A percentile compares a stretch with the other conserved stretches of the same genome.
Evolutionary conservation across 1,140 invertebrate species (phyloP).

Genomic region (Schlechtendalia chinensis): DNA sequence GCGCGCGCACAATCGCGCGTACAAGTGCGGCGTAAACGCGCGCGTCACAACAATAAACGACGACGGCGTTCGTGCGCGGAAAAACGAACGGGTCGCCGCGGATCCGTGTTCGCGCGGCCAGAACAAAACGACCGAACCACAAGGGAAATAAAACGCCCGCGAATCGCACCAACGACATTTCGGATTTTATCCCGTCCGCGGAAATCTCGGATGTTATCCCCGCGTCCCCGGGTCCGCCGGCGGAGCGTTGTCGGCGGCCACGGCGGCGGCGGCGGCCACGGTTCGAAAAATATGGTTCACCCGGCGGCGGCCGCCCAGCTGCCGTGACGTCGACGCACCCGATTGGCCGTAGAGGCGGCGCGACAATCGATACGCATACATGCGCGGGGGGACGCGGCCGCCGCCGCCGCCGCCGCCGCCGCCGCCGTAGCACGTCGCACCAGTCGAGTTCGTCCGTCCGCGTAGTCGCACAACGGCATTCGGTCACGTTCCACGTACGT

Average conservation of each 20-base stretch:
- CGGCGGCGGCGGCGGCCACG: background rate
- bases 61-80: background rate
- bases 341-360: conserved; percentile 40
- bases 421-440: background rate
- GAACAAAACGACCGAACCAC: too few species aligned
- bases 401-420: background rate
- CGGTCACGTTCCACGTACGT: background rate
- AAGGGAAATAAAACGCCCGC: too few species aligned
- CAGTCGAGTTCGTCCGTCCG: background rate
- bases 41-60: background rate
- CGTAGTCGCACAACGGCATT: conserved; percentile 12
- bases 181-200: too few species aligned
- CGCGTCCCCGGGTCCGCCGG: background rate
- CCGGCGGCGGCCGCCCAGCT: conserved; percentile 18
- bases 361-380: conserved; percentile 33
- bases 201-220: background rate
- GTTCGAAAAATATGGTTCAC: background rate
- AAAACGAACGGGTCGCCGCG: too few species aligned
- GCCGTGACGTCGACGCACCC: conserved; percentile 15
- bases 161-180: too few species aligned
- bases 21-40: background rate
- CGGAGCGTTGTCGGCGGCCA: background rate
- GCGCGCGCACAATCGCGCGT: background rate
- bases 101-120: too few species aligned
- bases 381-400: background rate